Evolutionary conservation across 2,888 invertebrate species (phyloP), one percentile per base, ranked within the genome.

Genomic region (Ectropis crepuscularia): DNA sequence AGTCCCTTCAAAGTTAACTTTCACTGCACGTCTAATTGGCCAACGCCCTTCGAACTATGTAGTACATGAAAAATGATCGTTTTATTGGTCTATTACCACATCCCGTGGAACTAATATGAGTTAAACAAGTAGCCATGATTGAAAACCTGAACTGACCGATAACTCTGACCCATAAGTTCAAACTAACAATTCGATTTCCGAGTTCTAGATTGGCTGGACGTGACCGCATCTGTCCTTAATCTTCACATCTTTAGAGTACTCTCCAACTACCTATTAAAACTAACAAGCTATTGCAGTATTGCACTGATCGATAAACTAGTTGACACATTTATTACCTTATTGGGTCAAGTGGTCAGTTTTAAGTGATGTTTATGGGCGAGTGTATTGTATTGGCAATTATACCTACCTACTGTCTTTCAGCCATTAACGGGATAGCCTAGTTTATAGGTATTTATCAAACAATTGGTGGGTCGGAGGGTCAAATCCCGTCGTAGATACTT

Each of bases 61-160:
- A 57, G 37, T 67, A 54, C 49, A 78, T 80, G 76, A 80, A 74
- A 77, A 79, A 78, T 78, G 65, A 70, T 71, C 73, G 74, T 83
- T 83, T 80, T 79, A 83, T 81, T 82, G 72, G 70, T 63, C 60
- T 63, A 74, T 82, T 81, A 75, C 79, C 65, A 76, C 80, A 81
- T 73, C 68, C 68, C 65, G 66, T 67, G 62, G 65, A 73, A 75
- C 54, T 36, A 54, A 47, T 55, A 47, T 46, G 41, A 55, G 41
- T 53, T 42, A 28, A 28, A 39, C 46, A 41, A 71, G 71, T 73
- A 69, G 58, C 62, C 0, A 65, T 77, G 64, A 80, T 80, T 77
- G 74, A 72, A 74, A 70, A 74, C 68, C 63, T 74, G 65, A 71
- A 68, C 64, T 50, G 61, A 69, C 74, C 66, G 65, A 72, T 53